Percentiles rank a stretch among this genome's conserved stretches.
Evolutionary conservation across 2,113 vertebrate species (phyloP).

Genomic region (Noturus placidus): DNA sequence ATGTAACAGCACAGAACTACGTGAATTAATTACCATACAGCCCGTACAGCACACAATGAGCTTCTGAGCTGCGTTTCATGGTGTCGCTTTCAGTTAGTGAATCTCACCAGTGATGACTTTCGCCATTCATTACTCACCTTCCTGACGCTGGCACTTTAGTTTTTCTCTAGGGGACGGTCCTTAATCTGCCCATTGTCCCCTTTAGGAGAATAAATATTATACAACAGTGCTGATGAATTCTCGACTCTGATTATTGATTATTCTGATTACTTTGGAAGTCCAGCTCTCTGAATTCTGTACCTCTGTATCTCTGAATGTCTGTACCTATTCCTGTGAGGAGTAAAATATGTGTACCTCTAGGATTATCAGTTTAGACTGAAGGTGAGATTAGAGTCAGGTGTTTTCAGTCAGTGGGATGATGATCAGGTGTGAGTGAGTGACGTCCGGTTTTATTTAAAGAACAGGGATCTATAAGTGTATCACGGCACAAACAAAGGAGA

Average conservation of each 20-base stretch:
- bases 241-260: background rate
- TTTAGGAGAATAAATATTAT: no score
- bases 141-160: slow-evolving; percentile 1
- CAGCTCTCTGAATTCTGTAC: background rate
- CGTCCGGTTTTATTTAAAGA: no score
- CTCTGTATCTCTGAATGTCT: background rate
- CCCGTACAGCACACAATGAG: slow-evolving; percentile 54
- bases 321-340: background rate
- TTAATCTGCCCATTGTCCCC: background rate
- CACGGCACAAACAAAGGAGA: no score
- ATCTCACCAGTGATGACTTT: slow-evolving; percentile 53
- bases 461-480: background rate
- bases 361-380: no score
- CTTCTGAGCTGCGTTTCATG: slow-evolving; percentile 55
- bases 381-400: no score
- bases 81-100: slow-evolving; percentile 59
- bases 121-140: slow-evolving; percentile 13
- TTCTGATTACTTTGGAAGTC: slow-evolving; percentile 6
- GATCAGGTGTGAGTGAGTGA: no score
- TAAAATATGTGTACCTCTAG: no score
- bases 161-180: background rate
- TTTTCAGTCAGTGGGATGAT: no score
- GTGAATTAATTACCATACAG: slow-evolving; percentile 63
- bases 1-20: slow-evolving; percentile 61
- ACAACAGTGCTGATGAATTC: background rate